Percentiles rank a stretch among this genome's conserved stretches.
phyloP scores from a whole-genome alignment of 30 jellyfish, hydroid and myxozoan species.

The Mastigias papua region DNA sequence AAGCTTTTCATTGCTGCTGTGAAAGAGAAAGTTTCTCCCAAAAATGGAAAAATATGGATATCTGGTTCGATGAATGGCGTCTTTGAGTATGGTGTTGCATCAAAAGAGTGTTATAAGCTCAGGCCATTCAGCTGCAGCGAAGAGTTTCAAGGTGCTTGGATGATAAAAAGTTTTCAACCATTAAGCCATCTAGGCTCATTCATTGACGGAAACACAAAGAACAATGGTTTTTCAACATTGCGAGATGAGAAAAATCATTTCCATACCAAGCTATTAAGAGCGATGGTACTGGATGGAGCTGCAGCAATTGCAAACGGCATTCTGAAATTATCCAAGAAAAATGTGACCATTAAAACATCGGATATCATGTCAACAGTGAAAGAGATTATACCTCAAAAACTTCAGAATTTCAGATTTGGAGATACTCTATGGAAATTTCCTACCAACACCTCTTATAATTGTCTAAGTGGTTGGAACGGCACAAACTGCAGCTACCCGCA shows the following conservation, averaged over 20 bases:
- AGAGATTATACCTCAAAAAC: background rate
- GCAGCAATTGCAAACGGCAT: slow-evolving; percentile 22
- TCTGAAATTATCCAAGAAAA: background rate
- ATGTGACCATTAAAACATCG: slow-evolving; percentile 21
- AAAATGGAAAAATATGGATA: slow-evolving; percentile 66
- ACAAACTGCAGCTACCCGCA: slow-evolving; percentile 68
- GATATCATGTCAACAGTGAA: background rate
- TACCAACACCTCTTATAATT: background rate
- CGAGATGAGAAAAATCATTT: background rate
- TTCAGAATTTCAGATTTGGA: background rate
- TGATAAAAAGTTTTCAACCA: slow-evolving; percentile 17
- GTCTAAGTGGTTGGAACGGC: slow-evolving; percentile 86
- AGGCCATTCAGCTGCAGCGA: slow-evolving; percentile 56
- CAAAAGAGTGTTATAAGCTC: slow-evolving; percentile 44
- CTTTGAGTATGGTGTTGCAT: slow-evolving; percentile 58
- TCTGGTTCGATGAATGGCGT: slow-evolving; percentile 67
- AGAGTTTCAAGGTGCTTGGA: slow-evolving; percentile 51
- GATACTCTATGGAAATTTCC: background rate
- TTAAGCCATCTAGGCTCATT: background rate
- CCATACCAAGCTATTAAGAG: background rate
- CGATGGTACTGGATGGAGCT: slow-evolving; percentile 61
- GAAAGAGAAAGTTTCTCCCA: slow-evolving; percentile 35
- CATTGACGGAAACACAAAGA: slow-evolving; percentile 4
- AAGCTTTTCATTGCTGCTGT: slow-evolving; percentile 55
- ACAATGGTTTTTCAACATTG: background rate